These are phyloP conservation scores for Channallabes apus DNA, from an alignment of 2,797 vertebrate species.

Conservation along the genomic window DNA sequence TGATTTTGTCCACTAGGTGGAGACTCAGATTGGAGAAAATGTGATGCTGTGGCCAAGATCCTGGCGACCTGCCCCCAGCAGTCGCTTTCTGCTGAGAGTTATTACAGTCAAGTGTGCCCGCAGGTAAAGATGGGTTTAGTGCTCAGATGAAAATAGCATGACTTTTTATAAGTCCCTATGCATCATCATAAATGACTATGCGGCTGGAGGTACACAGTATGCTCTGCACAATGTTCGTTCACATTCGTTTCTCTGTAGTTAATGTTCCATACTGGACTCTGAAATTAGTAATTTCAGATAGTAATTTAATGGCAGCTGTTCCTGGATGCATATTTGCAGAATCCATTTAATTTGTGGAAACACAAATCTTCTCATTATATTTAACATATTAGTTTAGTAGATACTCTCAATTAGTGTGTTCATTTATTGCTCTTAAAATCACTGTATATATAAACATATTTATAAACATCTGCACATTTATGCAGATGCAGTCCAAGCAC, in stretches of 20 bases:
- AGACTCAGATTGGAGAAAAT: slow-evolving; percentile 89
- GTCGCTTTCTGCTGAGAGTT: slow-evolving; percentile 80
- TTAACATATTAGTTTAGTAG: too few species aligned
- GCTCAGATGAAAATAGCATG: neutral
- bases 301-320: neutral
- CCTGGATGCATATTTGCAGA: neutral
- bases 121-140: slow-evolving; percentile 75
- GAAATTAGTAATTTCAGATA: neutral
- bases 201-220: neutral
- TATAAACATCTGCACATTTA: too few species aligned
- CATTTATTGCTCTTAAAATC: too few species aligned
- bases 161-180: neutral
- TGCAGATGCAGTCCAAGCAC: too few species aligned
- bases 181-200: neutral
- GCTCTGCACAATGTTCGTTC: neutral
- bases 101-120: slow-evolving; percentile 85
- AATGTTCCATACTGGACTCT: neutral
- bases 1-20: slow-evolving; percentile 68
- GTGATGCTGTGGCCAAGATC: slow-evolving; percentile 85
- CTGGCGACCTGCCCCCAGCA: slow-evolving; percentile 89
- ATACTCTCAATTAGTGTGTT: too few species aligned
- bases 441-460: too few species aligned
- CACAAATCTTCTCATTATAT: too few species aligned
- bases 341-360: neutral
- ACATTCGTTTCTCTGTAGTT: neutral